Evolutionary conservation across 2,888 invertebrate species (phyloP).

Genomic region (Tolmerus cingulatus): DNA sequence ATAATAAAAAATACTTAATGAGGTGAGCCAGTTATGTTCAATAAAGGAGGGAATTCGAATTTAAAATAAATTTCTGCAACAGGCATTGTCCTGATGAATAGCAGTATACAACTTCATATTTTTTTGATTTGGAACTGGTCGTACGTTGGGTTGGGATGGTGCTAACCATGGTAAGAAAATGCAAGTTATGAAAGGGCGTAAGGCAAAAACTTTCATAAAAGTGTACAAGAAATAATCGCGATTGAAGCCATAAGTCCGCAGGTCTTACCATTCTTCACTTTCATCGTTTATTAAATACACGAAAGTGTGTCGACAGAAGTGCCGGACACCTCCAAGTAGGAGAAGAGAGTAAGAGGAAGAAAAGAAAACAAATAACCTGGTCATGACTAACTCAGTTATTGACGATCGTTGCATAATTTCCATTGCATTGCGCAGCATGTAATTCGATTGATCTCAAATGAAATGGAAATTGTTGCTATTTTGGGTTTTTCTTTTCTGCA

Average conservation of each 20-base stretch:
- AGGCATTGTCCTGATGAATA: background rate
- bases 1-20: background rate
- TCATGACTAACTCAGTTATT: background rate
- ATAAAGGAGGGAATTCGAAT: background rate
- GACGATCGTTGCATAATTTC: background rate
- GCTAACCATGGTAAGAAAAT: background rate
- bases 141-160: no score
- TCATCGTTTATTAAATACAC: background rate
- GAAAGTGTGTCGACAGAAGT: background rate
- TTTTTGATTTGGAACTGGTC: background rate
- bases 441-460: slow-evolving; percentile 5
- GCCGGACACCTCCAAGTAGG: background rate
- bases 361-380: slow-evolving; percentile 2
- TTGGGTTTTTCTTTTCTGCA: background rate
- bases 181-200: background rate
- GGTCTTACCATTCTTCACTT: background rate
- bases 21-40: background rate
- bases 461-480: slow-evolving; percentile 2
- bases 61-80: background rate
- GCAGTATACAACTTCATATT: background rate
- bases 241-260: background rate
- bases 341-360: background rate
- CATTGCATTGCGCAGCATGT: background rate
- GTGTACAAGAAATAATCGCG: background rate
- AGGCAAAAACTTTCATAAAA: background rate